Evolutionary conservation across 1,140 invertebrate genomes (phyloP), one percentile per base, ranked within the genome.

Genomic region (Hycleus phaleratus): DNA sequence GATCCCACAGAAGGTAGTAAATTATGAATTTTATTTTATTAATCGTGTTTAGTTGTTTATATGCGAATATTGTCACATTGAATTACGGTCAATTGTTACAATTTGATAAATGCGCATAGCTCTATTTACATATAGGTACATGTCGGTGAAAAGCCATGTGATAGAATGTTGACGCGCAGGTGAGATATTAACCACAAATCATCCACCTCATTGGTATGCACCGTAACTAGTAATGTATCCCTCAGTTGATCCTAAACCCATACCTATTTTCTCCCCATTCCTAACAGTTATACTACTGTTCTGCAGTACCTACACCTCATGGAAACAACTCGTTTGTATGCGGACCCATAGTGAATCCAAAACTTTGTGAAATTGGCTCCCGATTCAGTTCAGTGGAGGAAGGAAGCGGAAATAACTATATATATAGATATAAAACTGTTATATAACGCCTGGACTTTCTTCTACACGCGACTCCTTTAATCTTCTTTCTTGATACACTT

Each of bases 1-100:
- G 93, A 97, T 73, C 92, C 93, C 3, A 83, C 85, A 72, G 92
- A 85, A 84, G 40, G 40, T 42, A 11, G 9, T 42, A 7, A 11
- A 42, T 39, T 39, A 39, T 42, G 10, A 42, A 42, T 42, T 42
- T 42, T 42, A 10, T 42, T n/a, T 7, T 42, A 8, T 42, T 7
- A 10, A 39, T 7, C 10, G 38, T 7, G 38, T 32, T 32, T 32
- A 5, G 32, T 32, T 32, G 32, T 32, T 5, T 32, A 32, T 18
- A 18, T 18, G 18, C 18, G 18, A 18, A 18, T 18, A 32, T 32
- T 32, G 7, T 32, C 32, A 32, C 18, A 18, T 18, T 18, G 18
- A 18, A 18, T 18, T 18, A 32, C 32, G 32, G 32, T 32, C 32
- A 32, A 32, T 32, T 32, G 32, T 32, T 4, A 1, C 18, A 18